Conservation (phyloP, 2,888 invertebrate genomes). For the Drosophila ustulata region DNA sequence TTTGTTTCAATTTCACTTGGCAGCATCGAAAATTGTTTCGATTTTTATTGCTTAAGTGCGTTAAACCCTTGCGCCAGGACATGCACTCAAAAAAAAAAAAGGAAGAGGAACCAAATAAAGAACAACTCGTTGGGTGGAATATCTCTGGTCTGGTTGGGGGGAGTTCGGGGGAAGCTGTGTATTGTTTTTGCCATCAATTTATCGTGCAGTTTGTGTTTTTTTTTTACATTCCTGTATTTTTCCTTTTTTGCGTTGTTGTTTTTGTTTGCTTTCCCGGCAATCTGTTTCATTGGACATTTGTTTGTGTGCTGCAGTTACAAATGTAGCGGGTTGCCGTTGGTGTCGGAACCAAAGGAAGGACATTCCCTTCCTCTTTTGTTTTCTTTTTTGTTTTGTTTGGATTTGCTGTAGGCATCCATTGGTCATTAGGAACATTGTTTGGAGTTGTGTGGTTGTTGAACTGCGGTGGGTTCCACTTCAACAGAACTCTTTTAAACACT, state of each 20-base stretch:
- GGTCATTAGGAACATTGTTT: slow-evolving; percentile 72
- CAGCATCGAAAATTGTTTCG: slow-evolving; percentile 77
- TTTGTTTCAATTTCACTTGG: slow-evolving; percentile 78
- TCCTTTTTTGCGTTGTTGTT: slow-evolving; percentile 26
- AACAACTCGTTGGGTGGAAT: slow-evolving; percentile 19
- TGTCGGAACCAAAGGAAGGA: slow-evolving; percentile 5
- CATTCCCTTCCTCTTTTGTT: background rate
- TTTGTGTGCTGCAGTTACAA: slow-evolving; percentile 66
- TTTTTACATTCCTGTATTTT: slow-evolving; percentile 34
- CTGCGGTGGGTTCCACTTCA: slow-evolving; percentile 7
- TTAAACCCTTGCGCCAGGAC: slow-evolving; percentile 73
- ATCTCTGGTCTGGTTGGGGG: background rate
- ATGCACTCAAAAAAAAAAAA: slow-evolving; percentile 45
- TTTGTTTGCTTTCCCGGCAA: slow-evolving; percentile 68
- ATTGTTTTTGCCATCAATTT: slow-evolving; percentile 74
- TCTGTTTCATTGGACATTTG: slow-evolving; percentile 79
- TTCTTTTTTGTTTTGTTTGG: slow-evolving; percentile 30
- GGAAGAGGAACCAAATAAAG: slow-evolving; percentile 3
- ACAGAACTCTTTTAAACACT: background rate
- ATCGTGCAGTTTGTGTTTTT: slow-evolving; percentile 58
- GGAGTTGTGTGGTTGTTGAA: slow-evolving; percentile 34
- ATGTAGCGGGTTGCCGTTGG: slow-evolving; percentile 51
- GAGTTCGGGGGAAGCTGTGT: slow-evolving; percentile 17
- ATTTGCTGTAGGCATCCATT: slow-evolving; percentile 60
- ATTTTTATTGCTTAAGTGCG: slow-evolving; percentile 81